Conservation (phyloP, 2,797 vertebrate species). For the Toxotes lorentzi region DNA sequence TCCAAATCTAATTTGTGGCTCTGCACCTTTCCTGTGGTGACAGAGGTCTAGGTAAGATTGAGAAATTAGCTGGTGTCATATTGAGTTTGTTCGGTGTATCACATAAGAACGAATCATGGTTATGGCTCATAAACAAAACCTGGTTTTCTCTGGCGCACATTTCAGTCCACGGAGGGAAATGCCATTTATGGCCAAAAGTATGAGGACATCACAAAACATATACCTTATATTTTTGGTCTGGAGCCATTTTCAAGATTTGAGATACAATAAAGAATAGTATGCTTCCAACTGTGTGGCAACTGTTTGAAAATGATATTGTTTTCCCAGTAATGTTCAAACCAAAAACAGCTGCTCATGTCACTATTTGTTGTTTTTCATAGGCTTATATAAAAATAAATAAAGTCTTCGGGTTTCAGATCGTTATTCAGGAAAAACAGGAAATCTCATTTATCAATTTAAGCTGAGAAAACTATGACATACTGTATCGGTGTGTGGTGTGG, state of each 20-base stretch:
- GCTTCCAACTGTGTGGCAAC: background rate
- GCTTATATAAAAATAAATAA: background rate
- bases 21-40: slow-evolving; percentile 34
- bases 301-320: background rate
- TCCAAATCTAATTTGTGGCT: slow-evolving; percentile 56
- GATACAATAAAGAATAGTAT: background rate
- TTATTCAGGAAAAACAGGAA: background rate
- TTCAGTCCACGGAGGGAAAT: background rate
- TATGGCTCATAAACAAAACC: background rate
- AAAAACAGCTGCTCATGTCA: background rate
- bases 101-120: background rate
- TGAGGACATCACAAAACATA: background rate
- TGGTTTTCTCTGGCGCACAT: background rate
- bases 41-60: slow-evolving; percentile 35
- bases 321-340: background rate
- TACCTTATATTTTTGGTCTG: too few relatives aligned
- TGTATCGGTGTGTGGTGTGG: too few relatives aligned
- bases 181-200: background rate
- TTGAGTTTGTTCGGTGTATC: background rate
- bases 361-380: background rate
- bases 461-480: too few relatives aligned
- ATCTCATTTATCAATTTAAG: background rate
- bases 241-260: background rate
- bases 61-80: background rate
- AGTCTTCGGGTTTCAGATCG: background rate